Base-by-base conservation (phyloP, 2,888 invertebrate species). In the Tipula vernalis region DNA sequence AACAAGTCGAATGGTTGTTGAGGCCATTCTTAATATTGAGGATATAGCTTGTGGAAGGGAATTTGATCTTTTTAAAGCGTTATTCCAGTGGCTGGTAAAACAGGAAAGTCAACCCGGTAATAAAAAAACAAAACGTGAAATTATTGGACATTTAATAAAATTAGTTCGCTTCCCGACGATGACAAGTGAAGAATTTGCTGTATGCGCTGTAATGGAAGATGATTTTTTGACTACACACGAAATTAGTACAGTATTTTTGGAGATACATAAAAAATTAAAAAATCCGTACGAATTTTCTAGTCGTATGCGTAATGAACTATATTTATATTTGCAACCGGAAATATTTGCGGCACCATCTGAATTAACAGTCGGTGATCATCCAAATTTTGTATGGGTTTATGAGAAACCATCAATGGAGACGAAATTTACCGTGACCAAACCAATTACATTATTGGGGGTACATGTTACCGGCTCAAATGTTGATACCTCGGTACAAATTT, bases 171-270 rank as follows among this genome's bases (percentile, higher is more conserved):
- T 84, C 10, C 84, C 84, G 5, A 84, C 84, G n/a, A 84, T 84
- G 84, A 39, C 36, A 1, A 84, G 84, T 12, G 84, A 84, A 84
- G 39, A 84, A 84, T 84, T 84, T 84, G 84, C 84, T 4, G 8
- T 39, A 10, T 84, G 84, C 39, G 84, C 84, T 5, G 36, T 41
- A 15, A 84, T 39, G 41, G 84, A 84, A 2, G 84, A 84, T 2
- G 39, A 84, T 10, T 41, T 84, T 84, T 84, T 84, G 41, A 84
- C 84, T 2, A 39, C 84, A 2, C 36, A 84, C 5, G 84, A 84
- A 84, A 84, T 84, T 15, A 84, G 84, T 39, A 41, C 84, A n/a
- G 41, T 84, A 39, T 84, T 84, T 84, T 84, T 84, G 41, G 84
- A 84, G 39, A 84, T 84, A 8, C 84, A 84, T 84, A 36, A 84